Base-by-base conservation (phyloP, 1,140 invertebrate species). In the Wasmannia auropunctata region DNA sequence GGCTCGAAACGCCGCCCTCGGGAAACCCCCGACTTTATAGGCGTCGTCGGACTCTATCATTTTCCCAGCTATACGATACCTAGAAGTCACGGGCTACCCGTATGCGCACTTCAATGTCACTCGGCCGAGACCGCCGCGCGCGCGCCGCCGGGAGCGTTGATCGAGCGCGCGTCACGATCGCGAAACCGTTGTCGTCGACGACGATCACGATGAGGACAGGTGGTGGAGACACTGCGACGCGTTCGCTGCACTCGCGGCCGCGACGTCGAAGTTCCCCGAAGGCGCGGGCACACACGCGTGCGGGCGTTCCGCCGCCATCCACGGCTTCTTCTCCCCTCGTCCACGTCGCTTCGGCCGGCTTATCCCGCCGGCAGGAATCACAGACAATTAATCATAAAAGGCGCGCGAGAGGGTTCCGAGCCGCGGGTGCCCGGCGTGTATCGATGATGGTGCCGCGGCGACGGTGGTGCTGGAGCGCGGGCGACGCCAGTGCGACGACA, bases 351-450 rank as follows among this genome's bases (percentile, higher is more conserved):
- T 37, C 81, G 67, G 28, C 28, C 31, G 60, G 58, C 3, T 40
- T 40, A 22, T 67, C 49, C 56, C 62, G 34, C 49, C 67, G 37
- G 43, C 51, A 85, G 67, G 62, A 87, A 91, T 87, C 87, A 88
- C 74, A 87, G 85, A 60, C 87, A 87, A 91, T 90, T 90, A 88
- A 86, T 87, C 69, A 72, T 81, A 72, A 60, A 79, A 88, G 28
- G 65, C 60, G 25, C 40, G 31, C 25, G 31, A 34, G 31, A 34
- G 49, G 37, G 77, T 56, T n/a, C 40, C 37, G 25, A 40, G 54
- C 16, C 58, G 40, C 54, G 28, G 19, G 43, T 88, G 31, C 14
- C n/a, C n/a, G n/a, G 58, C 75, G 51, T 51, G 87, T 63, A 70
- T 87, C 63, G 60, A 56, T 87, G 62, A 25, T 8, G 49, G 11